Percentiles rank a stretch among this genome's conserved stretches.
Conservation (phyloP, 2,797 vertebrate genomes). For the Alosa sapidissima region DNA sequence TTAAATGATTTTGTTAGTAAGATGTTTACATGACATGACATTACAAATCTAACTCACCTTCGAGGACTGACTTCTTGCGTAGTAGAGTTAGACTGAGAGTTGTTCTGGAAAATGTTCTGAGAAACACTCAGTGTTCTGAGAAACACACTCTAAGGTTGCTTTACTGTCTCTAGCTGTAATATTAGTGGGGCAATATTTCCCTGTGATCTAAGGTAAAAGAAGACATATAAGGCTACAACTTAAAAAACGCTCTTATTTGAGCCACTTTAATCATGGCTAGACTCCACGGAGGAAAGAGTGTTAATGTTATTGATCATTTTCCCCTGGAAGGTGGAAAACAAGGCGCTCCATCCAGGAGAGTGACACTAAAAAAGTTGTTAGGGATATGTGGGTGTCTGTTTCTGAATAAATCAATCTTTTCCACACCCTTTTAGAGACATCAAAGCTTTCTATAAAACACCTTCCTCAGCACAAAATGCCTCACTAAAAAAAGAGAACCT, state of each 20-base stretch:
- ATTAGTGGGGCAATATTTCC: neutral
- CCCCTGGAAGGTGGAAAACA: constrained; percentile 26
- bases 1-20: no score
- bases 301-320: constrained; percentile 35
- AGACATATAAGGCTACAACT: neutral
- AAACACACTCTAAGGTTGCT: neutral
- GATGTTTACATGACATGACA: no score
- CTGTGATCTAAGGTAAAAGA: neutral
- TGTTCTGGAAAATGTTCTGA: neutral
- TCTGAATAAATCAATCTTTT: constrained; percentile 54
- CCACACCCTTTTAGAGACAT: constrained; percentile 47
- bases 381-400: constrained; percentile 46
- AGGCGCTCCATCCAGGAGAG: constrained; percentile 33
- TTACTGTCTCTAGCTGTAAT: neutral
- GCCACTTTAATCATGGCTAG: constrained; percentile 27
- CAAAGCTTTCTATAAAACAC: constrained; percentile 43
- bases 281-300: neutral
- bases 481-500: constrained; percentile 52
- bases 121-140: no score
- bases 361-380: constrained; percentile 41
- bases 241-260: neutral
- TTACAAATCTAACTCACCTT: no score
- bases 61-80: no score
- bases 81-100: no score
- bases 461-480: constrained; percentile 55